These are phyloP conservation scores for Muscidifurax raptorellus DNA, from an alignment of 1,140 invertebrate species.

Conservation along the genomic window DNA sequence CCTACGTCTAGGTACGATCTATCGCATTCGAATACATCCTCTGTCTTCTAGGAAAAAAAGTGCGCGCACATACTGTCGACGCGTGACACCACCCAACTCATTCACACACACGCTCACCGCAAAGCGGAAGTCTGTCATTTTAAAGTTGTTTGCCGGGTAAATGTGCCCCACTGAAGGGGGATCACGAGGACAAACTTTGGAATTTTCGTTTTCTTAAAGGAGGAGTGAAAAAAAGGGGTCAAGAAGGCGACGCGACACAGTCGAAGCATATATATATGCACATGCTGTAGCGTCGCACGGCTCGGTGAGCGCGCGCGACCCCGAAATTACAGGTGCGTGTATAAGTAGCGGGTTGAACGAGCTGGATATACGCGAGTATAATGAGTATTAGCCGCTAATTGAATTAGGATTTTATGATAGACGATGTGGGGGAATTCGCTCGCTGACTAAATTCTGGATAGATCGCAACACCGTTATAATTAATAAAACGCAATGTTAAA, in stretches of 20 bases:
- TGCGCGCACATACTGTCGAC: not conserved
- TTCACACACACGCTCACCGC: not conserved
- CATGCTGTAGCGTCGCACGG: not conserved
- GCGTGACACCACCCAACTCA: not conserved
- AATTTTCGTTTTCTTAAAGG: conserved; percentile 1
- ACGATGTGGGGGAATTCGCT: not conserved
- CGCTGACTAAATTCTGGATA: not conserved
- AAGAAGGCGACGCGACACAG: not conserved
- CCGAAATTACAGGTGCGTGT: not conserved
- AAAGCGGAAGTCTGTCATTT: conserved; percentile 53
- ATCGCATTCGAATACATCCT: not conserved
- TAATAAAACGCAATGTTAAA: not conserved
- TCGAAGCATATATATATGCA: not conserved
- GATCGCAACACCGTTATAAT: not conserved
- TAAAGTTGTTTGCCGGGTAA: conserved; percentile 51
- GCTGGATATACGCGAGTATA: not conserved
- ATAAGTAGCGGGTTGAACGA: not conserved
- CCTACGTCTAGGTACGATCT: no score
- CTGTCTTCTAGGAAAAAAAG: conserved; percentile 23
- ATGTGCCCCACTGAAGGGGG: conserved; percentile 5
- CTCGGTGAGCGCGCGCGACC: not conserved
- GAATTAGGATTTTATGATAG: conserved; percentile 2
- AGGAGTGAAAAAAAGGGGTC: not conserved
- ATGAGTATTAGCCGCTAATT: not conserved
- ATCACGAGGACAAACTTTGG: not conserved